Base-by-base conservation (phyloP, 2,888 invertebrate species). In the Cepaea hortensis region DNA sequence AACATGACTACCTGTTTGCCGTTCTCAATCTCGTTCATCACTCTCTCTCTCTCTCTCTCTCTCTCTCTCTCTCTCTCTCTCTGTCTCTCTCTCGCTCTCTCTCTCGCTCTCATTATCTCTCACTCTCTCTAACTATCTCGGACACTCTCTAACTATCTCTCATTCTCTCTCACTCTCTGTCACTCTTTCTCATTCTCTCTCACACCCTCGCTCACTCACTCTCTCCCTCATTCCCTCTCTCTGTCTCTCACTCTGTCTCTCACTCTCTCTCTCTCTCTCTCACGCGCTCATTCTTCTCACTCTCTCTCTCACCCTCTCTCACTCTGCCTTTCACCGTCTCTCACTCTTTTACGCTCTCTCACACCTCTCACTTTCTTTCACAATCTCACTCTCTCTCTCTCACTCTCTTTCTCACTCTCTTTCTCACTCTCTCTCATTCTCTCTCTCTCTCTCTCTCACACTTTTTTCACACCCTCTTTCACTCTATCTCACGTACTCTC, bases 301-400 rank as follows among this genome's bases (percentile, higher is more conserved):
- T 65, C 9, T 65, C 9, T 65, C 9, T 18, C 65, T 65, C 9
- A 46, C 7, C 20, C 72, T 35, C 82, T 70, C 46, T 20, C 70
- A 46, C 13, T 82, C 48, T 70, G 23, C 70, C 70, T 35, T 48
- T 82, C 82, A n/a, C 72, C 65, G 15, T 68, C 72, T 46, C 65
- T 73, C n/a, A 35, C 20, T 75, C 65, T 65, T 65, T 65, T 18
- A 9, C 65, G 7, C 9, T 65, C 9, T 15, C 9, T 65, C 65
- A 15, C 65, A 65, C 65, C 9, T 35, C 35, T 35, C 35, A 35
- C 35, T 35, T 35, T 35, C 35, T 35, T 35, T 35, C 35, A 35
- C 35, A 35, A 35, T 35, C 35, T 35, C 35, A 35, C 35, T 1
- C 35, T 35, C 35, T 35, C 35, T 35, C 35, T 35, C 35, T 35